These are phyloP conservation scores for Trinectes maculatus DNA, from an alignment of 2,113 vertebrate species.

Conservation along the genomic window DNA sequence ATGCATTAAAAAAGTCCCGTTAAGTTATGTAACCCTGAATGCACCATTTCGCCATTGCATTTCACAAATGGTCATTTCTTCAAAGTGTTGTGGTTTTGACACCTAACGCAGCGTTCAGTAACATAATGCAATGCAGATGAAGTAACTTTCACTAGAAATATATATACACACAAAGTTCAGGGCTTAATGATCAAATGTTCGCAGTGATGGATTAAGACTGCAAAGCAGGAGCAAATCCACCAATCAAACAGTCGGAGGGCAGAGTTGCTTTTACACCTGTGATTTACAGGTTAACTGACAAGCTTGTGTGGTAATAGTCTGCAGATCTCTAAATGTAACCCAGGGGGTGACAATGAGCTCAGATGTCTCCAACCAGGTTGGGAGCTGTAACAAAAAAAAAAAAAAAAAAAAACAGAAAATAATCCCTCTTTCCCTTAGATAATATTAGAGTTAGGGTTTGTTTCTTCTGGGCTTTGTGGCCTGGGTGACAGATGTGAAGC, in stretches of 20 bases:
- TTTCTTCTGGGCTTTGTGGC: slow-evolving; percentile 42
- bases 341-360: slow-evolving; percentile 40
- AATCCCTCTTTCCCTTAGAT: too few species aligned
- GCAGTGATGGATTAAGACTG: background rate
- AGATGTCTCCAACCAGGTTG: slow-evolving; percentile 20
- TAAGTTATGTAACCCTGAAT: background rate
- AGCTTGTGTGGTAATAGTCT: slow-evolving; percentile 14
- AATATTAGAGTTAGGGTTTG: too few species aligned
- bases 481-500: slow-evolving; percentile 53
- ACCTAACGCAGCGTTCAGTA: too few species aligned
- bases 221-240: too few species aligned
- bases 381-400: too few species aligned
- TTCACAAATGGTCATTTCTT: background rate
- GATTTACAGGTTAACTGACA: slow-evolving; percentile 24
- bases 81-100: too few species aligned
- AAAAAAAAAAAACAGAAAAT: too few species aligned
- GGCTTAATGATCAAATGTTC: background rate
- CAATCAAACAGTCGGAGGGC: too few species aligned
- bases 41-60: background rate
- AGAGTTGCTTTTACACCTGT: background rate
- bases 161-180: background rate
- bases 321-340: slow-evolving; percentile 36
- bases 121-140: background rate
- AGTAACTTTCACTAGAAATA: slow-evolving; percentile 12
- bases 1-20: too few species aligned